Conservation (phyloP, 2,888 invertebrate species). For the Drosophila neonasuta region DNA sequence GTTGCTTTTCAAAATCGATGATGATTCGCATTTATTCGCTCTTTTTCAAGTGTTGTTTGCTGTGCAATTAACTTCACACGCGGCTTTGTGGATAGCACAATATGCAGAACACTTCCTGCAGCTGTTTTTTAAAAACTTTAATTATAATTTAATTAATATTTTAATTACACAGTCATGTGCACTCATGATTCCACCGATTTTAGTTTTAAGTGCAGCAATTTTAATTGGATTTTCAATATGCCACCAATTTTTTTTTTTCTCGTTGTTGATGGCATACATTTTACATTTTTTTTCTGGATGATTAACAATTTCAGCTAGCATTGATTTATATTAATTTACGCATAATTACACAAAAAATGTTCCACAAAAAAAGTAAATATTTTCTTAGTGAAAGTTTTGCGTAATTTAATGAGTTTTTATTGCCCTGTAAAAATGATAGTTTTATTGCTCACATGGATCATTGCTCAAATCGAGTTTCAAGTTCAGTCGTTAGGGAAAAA, state of each 20-base stretch:
- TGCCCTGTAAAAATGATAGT: too few relatives aligned
- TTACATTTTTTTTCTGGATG: background rate
- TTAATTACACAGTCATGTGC: conserved; percentile 57
- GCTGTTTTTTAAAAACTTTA: conserved; percentile 50
- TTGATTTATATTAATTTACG: conserved; percentile 2
- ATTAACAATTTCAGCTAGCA: conserved; percentile 4
- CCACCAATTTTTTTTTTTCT: background rate
- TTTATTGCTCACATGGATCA: background rate
- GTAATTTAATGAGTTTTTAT: background rate
- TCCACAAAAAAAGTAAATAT: background rate
- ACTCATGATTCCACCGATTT: conserved; percentile 45
- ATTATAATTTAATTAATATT: conserved; percentile 73
- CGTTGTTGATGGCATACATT: background rate
- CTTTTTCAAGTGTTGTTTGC: conserved; percentile 21
- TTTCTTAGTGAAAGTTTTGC: background rate
- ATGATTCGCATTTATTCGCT: background rate
- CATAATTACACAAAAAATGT: conserved; percentile 1
- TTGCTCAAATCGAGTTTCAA: conserved; percentile 6
- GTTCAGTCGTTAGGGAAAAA: conserved; percentile 24
- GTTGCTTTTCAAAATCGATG: conserved; percentile 4
- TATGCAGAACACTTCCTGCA: conserved; percentile 41
- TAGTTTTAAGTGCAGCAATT: conserved; percentile 49
- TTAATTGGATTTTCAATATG: conserved; percentile 56
- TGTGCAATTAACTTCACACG: conserved; percentile 59
- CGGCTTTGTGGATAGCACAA: conserved; percentile 40